Evolutionary conservation across 2,113 vertebrate genomes (phyloP).

Genomic region (Neopipo cinnamomea): DNA sequence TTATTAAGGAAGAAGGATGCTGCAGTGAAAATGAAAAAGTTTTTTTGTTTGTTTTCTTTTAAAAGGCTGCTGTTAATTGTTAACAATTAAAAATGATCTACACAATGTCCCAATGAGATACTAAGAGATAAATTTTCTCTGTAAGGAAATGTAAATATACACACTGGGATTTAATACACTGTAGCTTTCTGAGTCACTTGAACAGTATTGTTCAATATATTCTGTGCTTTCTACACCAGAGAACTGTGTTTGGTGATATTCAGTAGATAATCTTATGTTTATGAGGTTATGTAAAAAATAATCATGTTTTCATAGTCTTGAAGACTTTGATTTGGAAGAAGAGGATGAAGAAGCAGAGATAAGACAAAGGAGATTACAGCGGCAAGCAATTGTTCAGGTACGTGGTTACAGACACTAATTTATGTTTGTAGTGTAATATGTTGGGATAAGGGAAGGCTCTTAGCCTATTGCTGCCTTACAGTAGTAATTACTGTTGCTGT

Average conservation of each 20-base stretch:
- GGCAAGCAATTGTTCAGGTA: slow-evolving; percentile 95
- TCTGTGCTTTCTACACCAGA: not conserved
- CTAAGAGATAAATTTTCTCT: not conserved
- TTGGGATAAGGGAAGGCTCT: not conserved
- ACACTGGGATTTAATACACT: not conserved
- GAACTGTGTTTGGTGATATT: not conserved
- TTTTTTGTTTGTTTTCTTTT: not conserved
- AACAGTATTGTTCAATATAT: not conserved
- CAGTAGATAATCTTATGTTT: not conserved
- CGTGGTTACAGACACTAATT: not conserved
- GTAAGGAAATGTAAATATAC: not conserved
- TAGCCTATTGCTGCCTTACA: not conserved
- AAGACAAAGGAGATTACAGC: slow-evolving; percentile 90
- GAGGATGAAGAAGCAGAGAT: slow-evolving; percentile 95
- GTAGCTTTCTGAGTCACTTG: not conserved
- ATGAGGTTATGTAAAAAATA: not conserved
- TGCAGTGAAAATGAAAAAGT: not conserved
- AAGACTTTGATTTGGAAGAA: slow-evolving; percentile 95
- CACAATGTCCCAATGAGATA: not conserved
- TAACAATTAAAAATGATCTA: not conserved
- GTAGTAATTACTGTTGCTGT: not conserved
- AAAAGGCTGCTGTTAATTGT: not conserved
- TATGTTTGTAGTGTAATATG: not conserved
- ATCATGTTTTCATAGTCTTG: slow-evolving; percentile 75
- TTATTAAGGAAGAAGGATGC: not conserved